Evolutionary conservation across 2,113 vertebrate genomes (phyloP).

Genomic region (Acinonyx jubatus): DNA sequence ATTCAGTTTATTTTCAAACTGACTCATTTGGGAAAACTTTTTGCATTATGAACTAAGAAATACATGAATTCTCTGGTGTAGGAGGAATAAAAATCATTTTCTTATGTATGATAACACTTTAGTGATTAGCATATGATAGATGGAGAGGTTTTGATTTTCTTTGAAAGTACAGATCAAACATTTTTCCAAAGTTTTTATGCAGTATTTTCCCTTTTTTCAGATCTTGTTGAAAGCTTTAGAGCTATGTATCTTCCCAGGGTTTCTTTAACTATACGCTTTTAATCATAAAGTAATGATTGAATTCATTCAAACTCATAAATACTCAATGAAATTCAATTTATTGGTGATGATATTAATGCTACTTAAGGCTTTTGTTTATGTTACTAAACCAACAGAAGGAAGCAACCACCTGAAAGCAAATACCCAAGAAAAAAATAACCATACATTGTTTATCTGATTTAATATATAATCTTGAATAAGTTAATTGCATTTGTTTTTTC

Average conservation of each 20-base stretch:
- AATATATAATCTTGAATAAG: neutral
- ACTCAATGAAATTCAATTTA: neutral
- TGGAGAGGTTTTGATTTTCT: conserved; percentile 51
- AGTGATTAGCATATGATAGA: conserved; percentile 35
- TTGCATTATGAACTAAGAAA: neutral
- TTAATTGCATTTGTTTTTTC: neutral
- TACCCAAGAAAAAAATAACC: neutral
- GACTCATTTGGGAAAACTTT: neutral
- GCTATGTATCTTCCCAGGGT: neutral
- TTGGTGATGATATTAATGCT: neutral
- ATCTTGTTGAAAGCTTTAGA: neutral
- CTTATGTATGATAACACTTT: neutral
- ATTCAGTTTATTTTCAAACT: neutral
- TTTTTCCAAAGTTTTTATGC: conserved; percentile 38
- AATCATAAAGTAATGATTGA: neutral
- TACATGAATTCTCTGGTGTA: neutral
- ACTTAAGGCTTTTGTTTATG: neutral
- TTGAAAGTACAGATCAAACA: conserved; percentile 57
- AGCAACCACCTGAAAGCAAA: neutral
- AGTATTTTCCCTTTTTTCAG: neutral
- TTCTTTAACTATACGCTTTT: conserved; percentile 14
- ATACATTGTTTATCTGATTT: conserved; percentile 11
- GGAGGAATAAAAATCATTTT: neutral
- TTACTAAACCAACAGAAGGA: neutral
- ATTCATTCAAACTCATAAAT: conserved; percentile 4